Evolutionary conservation across 2,113 vertebrate genomes (phyloP).

Genomic region (Cryptotis parvus): DNA sequence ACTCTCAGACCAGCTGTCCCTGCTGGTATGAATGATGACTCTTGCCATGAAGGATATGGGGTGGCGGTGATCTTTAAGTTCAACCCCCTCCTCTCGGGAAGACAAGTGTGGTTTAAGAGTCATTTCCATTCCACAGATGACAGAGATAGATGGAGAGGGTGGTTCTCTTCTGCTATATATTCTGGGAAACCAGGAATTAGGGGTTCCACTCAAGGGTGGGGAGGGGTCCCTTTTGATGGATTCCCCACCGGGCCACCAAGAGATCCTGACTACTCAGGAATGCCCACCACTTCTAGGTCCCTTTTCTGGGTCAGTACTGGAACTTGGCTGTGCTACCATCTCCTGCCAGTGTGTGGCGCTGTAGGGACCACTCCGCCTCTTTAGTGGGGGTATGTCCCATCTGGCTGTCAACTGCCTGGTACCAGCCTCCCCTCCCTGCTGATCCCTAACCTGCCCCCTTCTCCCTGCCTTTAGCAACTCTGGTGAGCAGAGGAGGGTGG

Average conservation of each 20-base stretch:
- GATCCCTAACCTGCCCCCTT: neutral
- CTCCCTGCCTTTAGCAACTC: neutral
- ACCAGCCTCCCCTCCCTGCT: neutral
- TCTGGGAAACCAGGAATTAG: neutral
- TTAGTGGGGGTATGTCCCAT: neutral
- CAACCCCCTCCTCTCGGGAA: neutral
- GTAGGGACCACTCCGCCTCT: neutral
- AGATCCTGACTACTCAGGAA: neutral
- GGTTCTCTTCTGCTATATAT: neutral
- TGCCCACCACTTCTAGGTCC: too few species aligned
- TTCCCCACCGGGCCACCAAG: neutral
- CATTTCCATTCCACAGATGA: neutral
- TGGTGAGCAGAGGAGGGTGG: neutral
- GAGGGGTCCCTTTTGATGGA: neutral
- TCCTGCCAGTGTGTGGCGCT: neutral
- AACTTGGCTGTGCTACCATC: neutral
- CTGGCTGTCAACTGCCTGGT: neutral
- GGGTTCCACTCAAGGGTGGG: neutral
- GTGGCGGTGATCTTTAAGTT: neutral
- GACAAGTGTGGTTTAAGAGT: neutral
- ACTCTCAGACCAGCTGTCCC: neutral
- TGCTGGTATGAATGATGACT: neutral
- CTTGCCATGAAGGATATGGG: neutral
- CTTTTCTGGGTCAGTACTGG: neutral
- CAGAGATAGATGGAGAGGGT: neutral